A percentile compares a stretch with the other conserved stretches of the same genome.
Evolutionary conservation across 2,797 vertebrate species (phyloP).

Genomic region (Tolypeutes matacus): DNA sequence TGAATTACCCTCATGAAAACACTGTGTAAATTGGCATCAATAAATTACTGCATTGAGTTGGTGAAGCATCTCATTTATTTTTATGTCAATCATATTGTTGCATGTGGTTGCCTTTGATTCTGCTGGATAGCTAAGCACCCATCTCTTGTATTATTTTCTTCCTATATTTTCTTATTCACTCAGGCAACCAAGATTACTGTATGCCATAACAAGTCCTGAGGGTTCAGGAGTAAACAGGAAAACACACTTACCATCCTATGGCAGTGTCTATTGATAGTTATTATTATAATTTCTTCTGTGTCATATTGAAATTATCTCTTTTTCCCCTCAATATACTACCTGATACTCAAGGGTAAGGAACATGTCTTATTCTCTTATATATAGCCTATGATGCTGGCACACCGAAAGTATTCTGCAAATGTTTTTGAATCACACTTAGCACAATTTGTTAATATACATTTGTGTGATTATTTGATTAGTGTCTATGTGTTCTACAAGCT

Average conservation of each 20-base stretch:
- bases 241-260: not conserved
- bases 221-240: not conserved
- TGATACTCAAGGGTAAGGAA: constrained; percentile 2
- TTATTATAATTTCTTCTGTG: constrained; percentile 5
- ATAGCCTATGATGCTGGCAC: not conserved
- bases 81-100: not conserved
- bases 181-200: not conserved
- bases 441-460: not conserved
- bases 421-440: not conserved
- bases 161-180: not conserved
- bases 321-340: not conserved
- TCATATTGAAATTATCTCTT: not conserved
- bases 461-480: not conserved
- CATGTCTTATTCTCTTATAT: not conserved
- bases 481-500: not conserved
- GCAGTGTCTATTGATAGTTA: not conserved
- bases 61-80: constrained; percentile 8
- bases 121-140: not conserved
- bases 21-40: not conserved
- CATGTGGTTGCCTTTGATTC: not conserved
- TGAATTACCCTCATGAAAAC: not conserved
- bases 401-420: not conserved
- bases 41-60: not conserved
- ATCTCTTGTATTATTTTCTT: not conserved
- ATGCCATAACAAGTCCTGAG: not conserved